Evolutionary conservation across 2,888 invertebrate species (phyloP).

Genomic region (Theretra japonica): DNA sequence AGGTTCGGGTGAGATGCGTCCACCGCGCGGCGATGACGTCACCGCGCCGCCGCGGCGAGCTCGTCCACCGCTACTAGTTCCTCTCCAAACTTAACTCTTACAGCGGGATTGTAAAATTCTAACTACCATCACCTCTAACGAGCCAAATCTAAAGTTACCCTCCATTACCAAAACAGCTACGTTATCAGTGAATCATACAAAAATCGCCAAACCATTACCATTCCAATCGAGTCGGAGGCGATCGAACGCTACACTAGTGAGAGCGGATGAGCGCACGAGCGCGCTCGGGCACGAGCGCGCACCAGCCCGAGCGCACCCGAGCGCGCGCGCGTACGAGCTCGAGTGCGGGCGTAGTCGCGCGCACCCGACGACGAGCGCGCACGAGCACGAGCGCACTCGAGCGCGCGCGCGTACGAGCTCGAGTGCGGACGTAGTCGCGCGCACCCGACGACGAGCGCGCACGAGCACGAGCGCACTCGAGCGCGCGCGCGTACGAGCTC

Average conservation of each 20-base stretch:
- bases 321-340: no score
- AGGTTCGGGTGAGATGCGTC: constrained; percentile 49
- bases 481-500: constrained; percentile 56
- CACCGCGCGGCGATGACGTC: constrained; percentile 39
- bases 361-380: no score
- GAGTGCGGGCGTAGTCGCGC: no score
- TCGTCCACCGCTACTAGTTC: constrained; percentile 33
- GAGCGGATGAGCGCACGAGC: constrained; percentile 59
- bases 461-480: constrained; percentile 56
- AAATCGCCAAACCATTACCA: constrained; percentile 75
- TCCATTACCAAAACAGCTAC: constrained; percentile 61
- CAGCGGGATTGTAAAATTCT: constrained; percentile 47
- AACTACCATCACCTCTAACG: constrained; percentile 77
- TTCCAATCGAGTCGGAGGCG: constrained; percentile 70
- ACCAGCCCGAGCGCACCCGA: constrained; percentile 44
- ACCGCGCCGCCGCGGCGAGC: constrained; percentile 35
- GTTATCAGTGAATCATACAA: constrained; percentile 62
- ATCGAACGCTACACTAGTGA: constrained; percentile 70
- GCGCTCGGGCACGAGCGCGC: constrained; percentile 51
- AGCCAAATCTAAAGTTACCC: constrained; percentile 58
- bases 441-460: constrained; percentile 47
- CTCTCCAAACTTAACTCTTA: constrained; percentile 1
- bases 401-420: no score
- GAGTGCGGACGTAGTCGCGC: constrained; percentile 43
- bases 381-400: no score